A percentile compares a stretch with the other conserved stretches of the same genome.
Evolutionary conservation across 1,140 invertebrate species (phyloP).

Genomic region (Aphaenogaster floridana): DNA sequence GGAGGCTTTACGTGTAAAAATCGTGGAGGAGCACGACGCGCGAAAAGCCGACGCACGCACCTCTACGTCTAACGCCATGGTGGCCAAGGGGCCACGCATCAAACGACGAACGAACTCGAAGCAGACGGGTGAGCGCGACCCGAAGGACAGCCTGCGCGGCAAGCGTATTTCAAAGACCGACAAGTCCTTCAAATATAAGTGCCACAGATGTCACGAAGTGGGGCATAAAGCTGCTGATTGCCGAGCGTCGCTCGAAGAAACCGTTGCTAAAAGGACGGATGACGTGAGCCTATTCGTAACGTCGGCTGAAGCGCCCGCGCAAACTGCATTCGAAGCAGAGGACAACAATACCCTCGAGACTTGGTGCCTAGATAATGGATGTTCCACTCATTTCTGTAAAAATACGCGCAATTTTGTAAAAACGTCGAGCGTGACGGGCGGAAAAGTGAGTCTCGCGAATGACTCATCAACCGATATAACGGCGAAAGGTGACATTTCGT

Average conservation of each 20-base stretch:
- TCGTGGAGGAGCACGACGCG: conserved; percentile 16
- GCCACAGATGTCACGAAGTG: conserved; percentile 15
- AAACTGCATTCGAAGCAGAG: background rate
- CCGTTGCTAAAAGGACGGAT: background rate
- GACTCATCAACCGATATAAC: background rate
- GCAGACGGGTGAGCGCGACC: background rate
- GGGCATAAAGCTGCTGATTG: conserved; percentile 24
- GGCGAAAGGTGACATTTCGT: background rate
- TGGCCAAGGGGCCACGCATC: background rate
- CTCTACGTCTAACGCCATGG: background rate
- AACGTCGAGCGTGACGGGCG: background rate
- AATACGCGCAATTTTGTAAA: background rate
- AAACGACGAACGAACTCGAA: background rate
- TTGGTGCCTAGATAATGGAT: conserved; percentile 17
- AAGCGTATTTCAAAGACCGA: background rate
- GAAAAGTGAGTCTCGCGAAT: background rate
- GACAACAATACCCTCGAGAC: background rate
- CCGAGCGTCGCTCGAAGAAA: background rate
- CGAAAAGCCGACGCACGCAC: background rate
- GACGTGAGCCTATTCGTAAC: background rate
- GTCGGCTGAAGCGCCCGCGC: background rate
- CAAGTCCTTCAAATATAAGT: conserved; percentile 8
- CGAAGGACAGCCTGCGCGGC: background rate
- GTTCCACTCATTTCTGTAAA: background rate
- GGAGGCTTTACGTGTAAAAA: conserved; percentile 8